Conservation (phyloP, 2,888 invertebrate genomes). For the Pherbina coryleti region DNA sequence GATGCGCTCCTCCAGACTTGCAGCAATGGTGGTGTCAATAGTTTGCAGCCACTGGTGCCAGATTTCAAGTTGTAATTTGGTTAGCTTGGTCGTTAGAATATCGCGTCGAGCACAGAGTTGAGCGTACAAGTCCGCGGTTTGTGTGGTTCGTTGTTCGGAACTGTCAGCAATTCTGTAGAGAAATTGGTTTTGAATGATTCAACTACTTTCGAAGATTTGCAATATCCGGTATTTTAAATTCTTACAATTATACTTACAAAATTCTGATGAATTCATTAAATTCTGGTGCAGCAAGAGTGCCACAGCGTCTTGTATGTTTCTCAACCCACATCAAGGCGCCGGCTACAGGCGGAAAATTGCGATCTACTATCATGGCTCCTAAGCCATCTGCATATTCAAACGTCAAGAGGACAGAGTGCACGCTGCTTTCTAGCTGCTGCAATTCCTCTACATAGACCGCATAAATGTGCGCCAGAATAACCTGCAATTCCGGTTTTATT, state of each 20-base stretch:
- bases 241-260: conserved; percentile 54
- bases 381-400: conserved; percentile 54
- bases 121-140: conserved; percentile 46
- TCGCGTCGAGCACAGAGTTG: conserved; percentile 58
- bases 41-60: conserved; percentile 72
- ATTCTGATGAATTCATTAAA: conserved; percentile 54
- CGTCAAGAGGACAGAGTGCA: conserved; percentile 54
- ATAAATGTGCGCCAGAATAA: conserved; percentile 71
- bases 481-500: conserved; percentile 72
- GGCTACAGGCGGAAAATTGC: conserved; percentile 77
- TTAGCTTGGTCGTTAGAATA: conserved; percentile 66
- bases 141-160: neutral
- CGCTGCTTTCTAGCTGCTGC: conserved; percentile 57
- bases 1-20: conserved; percentile 63
- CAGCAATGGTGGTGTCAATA: conserved; percentile 71
- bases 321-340: conserved; percentile 82
- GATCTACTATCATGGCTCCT: conserved; percentile 54
- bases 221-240: too few species aligned
- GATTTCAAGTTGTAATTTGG: conserved; percentile 70
- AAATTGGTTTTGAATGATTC: neutral
- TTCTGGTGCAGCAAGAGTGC: conserved; percentile 55
- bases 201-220: neutral
- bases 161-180: neutral
- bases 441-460: conserved; percentile 67
- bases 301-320: conserved; percentile 74